These are phyloP conservation scores for Xiphophorus couchianus DNA, from an alignment of 2,113 vertebrate genomes.

Conservation along the genomic window DNA sequence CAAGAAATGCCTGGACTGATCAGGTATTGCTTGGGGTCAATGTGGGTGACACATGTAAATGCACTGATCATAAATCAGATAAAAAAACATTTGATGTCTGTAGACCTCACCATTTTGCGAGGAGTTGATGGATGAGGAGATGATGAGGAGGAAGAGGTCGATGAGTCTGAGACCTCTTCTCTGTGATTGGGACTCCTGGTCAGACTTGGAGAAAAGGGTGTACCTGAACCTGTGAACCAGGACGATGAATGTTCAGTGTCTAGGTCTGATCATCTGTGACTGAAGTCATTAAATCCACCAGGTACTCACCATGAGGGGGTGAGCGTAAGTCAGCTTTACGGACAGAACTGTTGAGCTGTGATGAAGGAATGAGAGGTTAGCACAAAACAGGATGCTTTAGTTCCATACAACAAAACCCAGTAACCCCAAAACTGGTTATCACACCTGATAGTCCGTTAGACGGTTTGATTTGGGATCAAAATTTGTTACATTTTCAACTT, in stretches of 20 bases:
- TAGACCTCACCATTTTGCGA: slow-evolving; percentile 11
- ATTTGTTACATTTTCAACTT: too few relatives aligned
- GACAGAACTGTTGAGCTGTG: slow-evolving; percentile 8
- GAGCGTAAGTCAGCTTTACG: slow-evolving; percentile 1
- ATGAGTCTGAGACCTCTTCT: slow-evolving; percentile 7
- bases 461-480: too few relatives aligned
- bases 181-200: background rate
- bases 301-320: slow-evolving; percentile 44
- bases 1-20: too few relatives aligned
- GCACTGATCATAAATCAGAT: background rate
- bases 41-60: background rate
- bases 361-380: background rate
- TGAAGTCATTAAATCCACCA: slow-evolving; percentile 9
- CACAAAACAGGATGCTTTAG: background rate
- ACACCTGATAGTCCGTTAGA: too few relatives aligned
- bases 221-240: slow-evolving; percentile 29
- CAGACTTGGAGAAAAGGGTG: background rate
- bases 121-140: background rate
- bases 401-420: background rate
- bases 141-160: slow-evolving; percentile 1
- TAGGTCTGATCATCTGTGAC: slow-evolving; percentile 11
- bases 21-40: background rate
- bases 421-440: background rate
- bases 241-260: background rate
- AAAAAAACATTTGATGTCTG: background rate